Evolutionary conservation across 37 sponge, comb jelly and placozoan species (phyloP), one percentile per base, ranked within the genome.

Genomic region (Amphimedon queenslandica): DNA sequence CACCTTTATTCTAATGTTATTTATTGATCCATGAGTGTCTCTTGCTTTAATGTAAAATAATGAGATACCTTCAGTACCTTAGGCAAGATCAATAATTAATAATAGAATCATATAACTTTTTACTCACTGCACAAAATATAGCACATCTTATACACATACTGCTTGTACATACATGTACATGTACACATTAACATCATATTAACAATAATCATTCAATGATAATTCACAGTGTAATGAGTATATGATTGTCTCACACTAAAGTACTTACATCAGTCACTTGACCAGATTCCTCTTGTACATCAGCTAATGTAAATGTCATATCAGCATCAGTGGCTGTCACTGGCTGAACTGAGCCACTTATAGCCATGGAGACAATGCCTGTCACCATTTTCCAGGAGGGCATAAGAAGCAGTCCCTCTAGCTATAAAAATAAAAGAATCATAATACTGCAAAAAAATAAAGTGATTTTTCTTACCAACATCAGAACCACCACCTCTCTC

Each of bases 321-420:
- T 93, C 58, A 13, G 92, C 80, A 79, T 97, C 98, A 64, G 81
- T n/a, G n/a, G n/a, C n/a, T n/a, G n/a, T n/a, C n/a, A n/a, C n/a
- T 79, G 18, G 98, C 98, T 36, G 98, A 97, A 5, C 88, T 88
- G 84, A 94, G 93, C 92, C 94, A 97, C 74, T 97, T 97, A 78
- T 93, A 74, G 1, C 98, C 98, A 77, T 84, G 80, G 29, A 97
- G 82, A 1, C 64, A 18, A 57, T 84, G 71, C 13, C 42, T 33
- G 34, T 37, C 51, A 6, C n/a, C n/a, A n/a, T n/a, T n/a, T n/a
- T n/a, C n/a, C n/a, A n/a, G n/a, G n/a, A n/a, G n/a, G n/a, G n/a
- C n/a, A n/a, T n/a, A n/a, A n/a, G n/a, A n/a, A n/a, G n/a, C n/a
- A n/a, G n/a, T n/a, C n/a, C n/a, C n/a, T 5, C 57, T 63, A 56